Evolutionary conservation across 2,888 invertebrate species (phyloP).

Genomic region (Dryococelus australis): DNA sequence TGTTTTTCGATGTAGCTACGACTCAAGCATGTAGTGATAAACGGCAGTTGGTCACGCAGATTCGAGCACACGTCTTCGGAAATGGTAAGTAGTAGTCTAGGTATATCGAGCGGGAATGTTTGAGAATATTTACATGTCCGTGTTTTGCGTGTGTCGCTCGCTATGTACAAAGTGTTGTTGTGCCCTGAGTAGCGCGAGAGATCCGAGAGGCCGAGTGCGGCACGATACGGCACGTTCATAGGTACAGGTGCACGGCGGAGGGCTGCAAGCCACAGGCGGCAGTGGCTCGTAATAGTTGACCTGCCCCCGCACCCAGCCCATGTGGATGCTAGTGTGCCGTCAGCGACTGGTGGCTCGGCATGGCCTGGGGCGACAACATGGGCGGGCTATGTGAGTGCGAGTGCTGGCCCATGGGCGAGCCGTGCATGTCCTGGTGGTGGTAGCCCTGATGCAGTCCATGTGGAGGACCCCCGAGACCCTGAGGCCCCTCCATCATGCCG

Average conservation of each 20-base stretch:
- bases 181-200: too few species aligned
- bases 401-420: conserved; percentile 82
- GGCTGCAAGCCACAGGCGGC: conserved; percentile 25
- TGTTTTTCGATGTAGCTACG: too few species aligned
- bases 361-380: conserved; percentile 80
- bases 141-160: background rate
- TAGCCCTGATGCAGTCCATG: conserved; percentile 64
- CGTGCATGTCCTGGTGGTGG: conserved; percentile 86
- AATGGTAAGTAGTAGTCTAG: too few species aligned
- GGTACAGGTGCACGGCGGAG: conserved; percentile 35
- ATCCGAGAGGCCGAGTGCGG: too few species aligned
- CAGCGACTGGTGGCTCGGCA: conserved; percentile 76
- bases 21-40: too few species aligned
- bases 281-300: background rate
- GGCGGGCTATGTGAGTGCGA: conserved; percentile 80
- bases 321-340: conserved; percentile 82
- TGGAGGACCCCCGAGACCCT: conserved; percentile 45
- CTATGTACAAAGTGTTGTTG: too few species aligned
- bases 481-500: conserved; percentile 75
- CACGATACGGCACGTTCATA: conserved; percentile 27
- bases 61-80: too few species aligned
- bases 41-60: too few species aligned
- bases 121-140: background rate
- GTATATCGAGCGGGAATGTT: background rate
- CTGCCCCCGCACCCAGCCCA: background rate